These are phyloP conservation scores for Augochlora pura DNA, from an alignment of 1,140 invertebrate species.

Conservation along the genomic window DNA sequence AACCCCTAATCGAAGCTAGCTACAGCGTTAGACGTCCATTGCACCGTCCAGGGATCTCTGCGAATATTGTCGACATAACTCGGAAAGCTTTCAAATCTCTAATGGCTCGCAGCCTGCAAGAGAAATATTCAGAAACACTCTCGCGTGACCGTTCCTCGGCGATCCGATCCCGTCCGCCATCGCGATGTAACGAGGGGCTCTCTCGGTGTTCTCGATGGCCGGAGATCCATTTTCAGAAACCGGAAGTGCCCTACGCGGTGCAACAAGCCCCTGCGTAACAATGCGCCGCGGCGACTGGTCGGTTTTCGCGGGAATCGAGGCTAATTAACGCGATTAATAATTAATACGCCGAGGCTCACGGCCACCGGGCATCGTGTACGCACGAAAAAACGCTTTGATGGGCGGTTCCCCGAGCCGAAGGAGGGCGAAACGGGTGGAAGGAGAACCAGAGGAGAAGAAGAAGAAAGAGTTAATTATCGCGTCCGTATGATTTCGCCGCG, in stretches of 20 bases:
- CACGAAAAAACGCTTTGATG: slow-evolving; percentile 15
- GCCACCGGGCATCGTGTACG: not conserved
- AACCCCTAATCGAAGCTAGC: too few relatives aligned
- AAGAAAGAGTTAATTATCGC: slow-evolving; percentile 41
- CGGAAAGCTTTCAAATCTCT: too few relatives aligned
- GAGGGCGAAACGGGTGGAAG: too few relatives aligned
- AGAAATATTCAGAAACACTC: too few relatives aligned
- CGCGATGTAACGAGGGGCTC: too few relatives aligned
- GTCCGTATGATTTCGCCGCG: slow-evolving; percentile 29
- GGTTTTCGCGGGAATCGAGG: not conserved
- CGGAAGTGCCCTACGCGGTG: not conserved
- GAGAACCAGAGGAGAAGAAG: not conserved
- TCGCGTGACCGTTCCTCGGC: too few relatives aligned
- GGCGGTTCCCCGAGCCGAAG: not conserved
- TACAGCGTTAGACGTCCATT: too few relatives aligned
- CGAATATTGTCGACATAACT: too few relatives aligned
- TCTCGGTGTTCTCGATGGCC: too few relatives aligned
- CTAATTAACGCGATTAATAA: slow-evolving; percentile 39
- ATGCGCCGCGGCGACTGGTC: not conserved
- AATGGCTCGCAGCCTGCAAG: too few relatives aligned
- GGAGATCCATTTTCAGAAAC: slow-evolving; percentile 4
- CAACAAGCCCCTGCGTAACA: not conserved
- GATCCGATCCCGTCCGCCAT: too few relatives aligned
- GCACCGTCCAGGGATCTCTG: too few relatives aligned
- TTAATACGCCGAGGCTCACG: slow-evolving; percentile 18